Evolutionary conservation across 2,888 invertebrate species (phyloP).

Genomic region (Drosophila prolongata): DNA sequence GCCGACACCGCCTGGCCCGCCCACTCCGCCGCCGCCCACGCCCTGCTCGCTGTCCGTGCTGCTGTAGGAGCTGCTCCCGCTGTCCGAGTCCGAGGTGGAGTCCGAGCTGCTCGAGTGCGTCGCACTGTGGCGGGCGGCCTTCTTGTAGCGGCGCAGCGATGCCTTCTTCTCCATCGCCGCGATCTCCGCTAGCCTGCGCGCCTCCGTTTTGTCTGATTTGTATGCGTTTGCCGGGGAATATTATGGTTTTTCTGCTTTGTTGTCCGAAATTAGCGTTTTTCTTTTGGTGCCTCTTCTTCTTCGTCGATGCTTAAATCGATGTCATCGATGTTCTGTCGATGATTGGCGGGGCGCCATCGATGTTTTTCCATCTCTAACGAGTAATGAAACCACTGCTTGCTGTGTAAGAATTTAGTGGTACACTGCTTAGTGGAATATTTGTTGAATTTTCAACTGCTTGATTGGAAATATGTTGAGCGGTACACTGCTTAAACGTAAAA

Average conservation of each 20-base stretch:
- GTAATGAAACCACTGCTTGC: no score
- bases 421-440: no score
- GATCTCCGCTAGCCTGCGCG: conserved; percentile 30
- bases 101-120: conserved; percentile 82
- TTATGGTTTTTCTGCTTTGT: not conserved
- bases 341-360: no score
- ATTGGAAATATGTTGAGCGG: no score
- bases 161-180: conserved; percentile 83
- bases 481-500: no score
- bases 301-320: not conserved
- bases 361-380: no score
- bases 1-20: not conserved
- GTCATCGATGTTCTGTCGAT: not conserved
- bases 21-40: conserved; percentile 8
- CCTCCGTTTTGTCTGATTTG: conserved; percentile 24
- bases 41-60: conserved; percentile 80
- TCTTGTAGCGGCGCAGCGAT: conserved; percentile 82
- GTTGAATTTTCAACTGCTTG: no score
- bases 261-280: conserved; percentile 4
- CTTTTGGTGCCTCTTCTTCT: not conserved
- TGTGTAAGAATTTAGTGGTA: no score
- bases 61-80: conserved; percentile 82
- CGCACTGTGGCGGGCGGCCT: conserved; percentile 73
- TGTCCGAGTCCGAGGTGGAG: conserved; percentile 82
- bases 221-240: not conserved